Evolutionary conservation across 2,888 invertebrate species (phyloP).

Genomic region (Meloe dianella): DNA sequence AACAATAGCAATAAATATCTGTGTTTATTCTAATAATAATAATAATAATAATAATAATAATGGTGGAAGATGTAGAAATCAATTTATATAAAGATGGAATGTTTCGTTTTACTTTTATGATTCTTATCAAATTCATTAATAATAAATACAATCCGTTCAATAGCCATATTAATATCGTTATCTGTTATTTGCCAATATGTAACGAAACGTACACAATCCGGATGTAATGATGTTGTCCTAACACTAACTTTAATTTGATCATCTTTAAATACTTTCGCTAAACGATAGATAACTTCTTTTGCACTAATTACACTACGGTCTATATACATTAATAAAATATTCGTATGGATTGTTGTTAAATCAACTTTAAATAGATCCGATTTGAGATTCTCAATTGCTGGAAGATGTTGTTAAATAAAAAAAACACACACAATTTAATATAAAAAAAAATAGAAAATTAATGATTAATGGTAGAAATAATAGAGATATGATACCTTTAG

Average conservation of each 20-base stretch:
- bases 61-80: too few relatives aligned
- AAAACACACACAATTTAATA: too few relatives aligned
- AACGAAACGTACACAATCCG: constrained; percentile 71
- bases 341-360: constrained; percentile 70
- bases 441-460: background rate
- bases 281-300: constrained; percentile 63
- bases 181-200: constrained; percentile 75
- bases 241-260: constrained; percentile 65
- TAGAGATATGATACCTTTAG: constrained; percentile 63
- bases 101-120: constrained; percentile 26
- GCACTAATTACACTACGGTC: constrained; percentile 63
- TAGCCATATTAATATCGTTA: constrained; percentile 70
- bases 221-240: constrained; percentile 67
- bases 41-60: background rate
- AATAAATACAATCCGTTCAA: constrained; percentile 76
- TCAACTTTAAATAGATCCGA: constrained; percentile 72
- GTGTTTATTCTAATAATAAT: too few relatives aligned
- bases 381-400: constrained; percentile 68
- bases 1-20: background rate
- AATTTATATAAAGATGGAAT: background rate
- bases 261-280: constrained; percentile 60
- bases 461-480: background rate
- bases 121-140: constrained; percentile 65
- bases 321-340: constrained; percentile 74
- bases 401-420: too few relatives aligned